These are phyloP conservation scores for Prolemur simus DNA, from an alignment of 2,113 vertebrate species.

Conservation along the genomic window DNA sequence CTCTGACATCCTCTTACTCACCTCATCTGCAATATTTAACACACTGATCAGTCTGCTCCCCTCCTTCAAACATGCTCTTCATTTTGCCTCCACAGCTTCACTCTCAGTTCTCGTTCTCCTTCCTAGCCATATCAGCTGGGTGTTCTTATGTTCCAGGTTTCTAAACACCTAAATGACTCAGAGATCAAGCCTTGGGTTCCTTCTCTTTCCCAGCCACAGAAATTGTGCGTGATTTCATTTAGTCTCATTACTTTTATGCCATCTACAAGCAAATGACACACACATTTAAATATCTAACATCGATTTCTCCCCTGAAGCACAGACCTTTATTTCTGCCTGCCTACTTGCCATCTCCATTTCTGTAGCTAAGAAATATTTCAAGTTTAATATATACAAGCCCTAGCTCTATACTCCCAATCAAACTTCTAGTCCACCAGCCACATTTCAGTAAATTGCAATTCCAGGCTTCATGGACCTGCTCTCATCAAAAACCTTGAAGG, in stretches of 20 bases:
- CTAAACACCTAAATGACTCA: neutral
- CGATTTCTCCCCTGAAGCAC: neutral
- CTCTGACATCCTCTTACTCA: neutral
- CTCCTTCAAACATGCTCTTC: neutral
- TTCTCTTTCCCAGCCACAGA: neutral
- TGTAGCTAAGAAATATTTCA: neutral
- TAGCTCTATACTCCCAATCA: neutral
- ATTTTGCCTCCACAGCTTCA: neutral
- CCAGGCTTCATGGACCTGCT: neutral
- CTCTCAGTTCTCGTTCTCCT: neutral
- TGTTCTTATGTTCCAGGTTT: neutral
- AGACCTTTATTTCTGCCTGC: neutral
- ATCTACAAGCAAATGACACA: neutral
- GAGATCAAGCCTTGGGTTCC: neutral
- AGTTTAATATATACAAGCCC: neutral
- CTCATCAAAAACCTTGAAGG: neutral
- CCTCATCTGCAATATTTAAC: neutral
- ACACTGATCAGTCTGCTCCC: neutral
- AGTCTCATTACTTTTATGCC: neutral
- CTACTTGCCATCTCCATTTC: neutral
- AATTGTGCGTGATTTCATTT: neutral
- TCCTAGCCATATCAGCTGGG: neutral
- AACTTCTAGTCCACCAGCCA: neutral
- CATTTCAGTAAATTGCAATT: neutral
- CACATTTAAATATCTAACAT: neutral